These are phyloP conservation scores for Platorchestia sp. DNA, from an alignment of 1,140 invertebrate species.

Conservation along the genomic window DNA sequence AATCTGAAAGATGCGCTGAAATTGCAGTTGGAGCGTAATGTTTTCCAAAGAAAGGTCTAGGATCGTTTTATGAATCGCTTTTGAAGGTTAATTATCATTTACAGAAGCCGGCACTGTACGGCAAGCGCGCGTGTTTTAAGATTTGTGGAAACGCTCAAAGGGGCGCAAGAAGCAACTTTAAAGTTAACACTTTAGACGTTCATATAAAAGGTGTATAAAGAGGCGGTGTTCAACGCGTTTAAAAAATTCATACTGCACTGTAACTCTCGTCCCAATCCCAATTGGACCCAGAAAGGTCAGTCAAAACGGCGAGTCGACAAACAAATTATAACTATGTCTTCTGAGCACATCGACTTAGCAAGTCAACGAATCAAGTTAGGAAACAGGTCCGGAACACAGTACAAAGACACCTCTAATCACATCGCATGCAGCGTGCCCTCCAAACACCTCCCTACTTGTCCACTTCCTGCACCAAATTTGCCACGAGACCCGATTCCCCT, in stretches of 20 bases:
- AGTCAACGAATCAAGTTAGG: neutral
- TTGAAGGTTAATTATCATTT: neutral
- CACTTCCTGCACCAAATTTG: neutral
- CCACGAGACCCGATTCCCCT: neutral
- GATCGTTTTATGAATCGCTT: neutral
- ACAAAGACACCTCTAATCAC: neutral
- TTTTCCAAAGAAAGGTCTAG: neutral
- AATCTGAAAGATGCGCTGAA: neutral
- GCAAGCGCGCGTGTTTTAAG: neutral
- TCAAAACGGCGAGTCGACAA: neutral
- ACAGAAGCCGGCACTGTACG: neutral
- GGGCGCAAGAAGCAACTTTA: neutral
- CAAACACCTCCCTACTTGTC: neutral
- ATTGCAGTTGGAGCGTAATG: neutral
- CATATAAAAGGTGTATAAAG: neutral
- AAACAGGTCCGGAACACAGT: neutral
- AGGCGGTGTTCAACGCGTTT: neutral
- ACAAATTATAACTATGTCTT: neutral
- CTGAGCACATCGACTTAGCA: neutral
- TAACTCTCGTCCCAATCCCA: neutral
- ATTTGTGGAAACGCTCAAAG: neutral
- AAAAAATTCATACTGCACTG: neutral
- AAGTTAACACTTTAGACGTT: neutral
- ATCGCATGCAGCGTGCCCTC: neutral
- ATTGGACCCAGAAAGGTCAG: neutral